Base-by-base conservation (phyloP, 2,888 invertebrate species). In the Girardia tigrina region DNA sequence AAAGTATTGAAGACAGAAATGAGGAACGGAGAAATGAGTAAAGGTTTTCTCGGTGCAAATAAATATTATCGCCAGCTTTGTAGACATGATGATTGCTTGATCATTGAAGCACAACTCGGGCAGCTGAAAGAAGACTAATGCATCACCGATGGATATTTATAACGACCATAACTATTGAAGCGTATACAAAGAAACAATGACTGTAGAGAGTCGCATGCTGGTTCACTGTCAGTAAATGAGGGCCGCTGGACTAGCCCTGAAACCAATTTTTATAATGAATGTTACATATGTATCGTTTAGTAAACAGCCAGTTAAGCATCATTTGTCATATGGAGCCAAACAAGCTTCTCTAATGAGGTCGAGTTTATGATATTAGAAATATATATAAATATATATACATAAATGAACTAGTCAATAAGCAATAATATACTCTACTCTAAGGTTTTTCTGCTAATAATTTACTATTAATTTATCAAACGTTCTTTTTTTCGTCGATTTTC, bases 111-210 rank as follows among this genome's bases (percentile, higher is more conserved):
- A 56, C n/a, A 56, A 56, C 56, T 56, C 56, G 56, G 56, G 56
- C 56, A 56, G 56, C 56, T 56, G 56, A 56, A 56, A 56, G 56
- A 56, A 56, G 56, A 56, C 56, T 56, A 56, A 56, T 56, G 56
- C 56, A 56, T 56, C 56, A 56, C 56, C 56, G 56, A 56, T 56
- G 56, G 56, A 56, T 56, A 56, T 56, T 56, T 56, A 56, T 56
- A 56, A 56, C 56, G 56, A 56, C 56, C 23, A n/a, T n/a, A 56
- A 56, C n/a, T 20, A 56, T n/a, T 56, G 56, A 56, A 20, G 56
- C 56, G 56, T 56, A 56, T 56, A 56, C 23, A 56, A 56, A 56
- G 56, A 56, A 56, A 56, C 56, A 56, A 56, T 56, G 56, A 56
- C 56, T 20, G 56, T 56, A 56, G 20, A 56, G 56, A 56, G 56